Evolutionary conservation across 2,797 vertebrate species (phyloP).

Genomic region (Aselliscus stoliczkanus): DNA sequence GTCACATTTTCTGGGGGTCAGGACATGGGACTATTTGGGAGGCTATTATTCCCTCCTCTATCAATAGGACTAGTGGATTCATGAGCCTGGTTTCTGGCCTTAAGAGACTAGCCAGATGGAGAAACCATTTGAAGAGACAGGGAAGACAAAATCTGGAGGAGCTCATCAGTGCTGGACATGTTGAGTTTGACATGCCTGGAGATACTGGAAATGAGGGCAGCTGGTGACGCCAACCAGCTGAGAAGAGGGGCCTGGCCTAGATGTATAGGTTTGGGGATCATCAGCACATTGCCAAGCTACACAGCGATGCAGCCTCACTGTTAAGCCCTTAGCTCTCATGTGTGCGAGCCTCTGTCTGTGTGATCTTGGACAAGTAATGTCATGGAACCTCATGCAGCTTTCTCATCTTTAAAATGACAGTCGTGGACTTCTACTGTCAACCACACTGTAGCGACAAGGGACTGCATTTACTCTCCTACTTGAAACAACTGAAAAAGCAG

Average conservation of each 20-base stretch:
- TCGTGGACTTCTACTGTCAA: background rate
- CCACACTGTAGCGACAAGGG: background rate
- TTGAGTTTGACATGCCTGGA: background rate
- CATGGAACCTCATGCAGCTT: too few relatives aligned
- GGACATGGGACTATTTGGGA: background rate
- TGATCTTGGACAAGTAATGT: background rate
- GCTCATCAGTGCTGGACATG: background rate
- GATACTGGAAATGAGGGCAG: background rate
- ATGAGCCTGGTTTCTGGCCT: background rate
- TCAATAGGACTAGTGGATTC: background rate
- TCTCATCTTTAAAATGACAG: too few relatives aligned
- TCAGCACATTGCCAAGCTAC: too few relatives aligned
- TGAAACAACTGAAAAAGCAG: background rate
- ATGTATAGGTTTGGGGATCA: background rate
- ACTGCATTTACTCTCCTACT: background rate
- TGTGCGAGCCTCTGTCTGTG: background rate
- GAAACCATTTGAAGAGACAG: background rate
- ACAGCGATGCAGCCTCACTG: background rate
- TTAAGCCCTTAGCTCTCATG: background rate
- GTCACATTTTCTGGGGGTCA: background rate
- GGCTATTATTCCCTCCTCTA: background rate
- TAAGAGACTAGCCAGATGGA: background rate
- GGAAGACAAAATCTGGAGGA: background rate
- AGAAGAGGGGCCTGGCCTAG: background rate
- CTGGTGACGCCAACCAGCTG: background rate